Percentiles rank a stretch among this genome's conserved stretches.
Evolutionary conservation across 2,888 invertebrate species (phyloP).

Genomic region (Euplexia lucipara): DNA sequence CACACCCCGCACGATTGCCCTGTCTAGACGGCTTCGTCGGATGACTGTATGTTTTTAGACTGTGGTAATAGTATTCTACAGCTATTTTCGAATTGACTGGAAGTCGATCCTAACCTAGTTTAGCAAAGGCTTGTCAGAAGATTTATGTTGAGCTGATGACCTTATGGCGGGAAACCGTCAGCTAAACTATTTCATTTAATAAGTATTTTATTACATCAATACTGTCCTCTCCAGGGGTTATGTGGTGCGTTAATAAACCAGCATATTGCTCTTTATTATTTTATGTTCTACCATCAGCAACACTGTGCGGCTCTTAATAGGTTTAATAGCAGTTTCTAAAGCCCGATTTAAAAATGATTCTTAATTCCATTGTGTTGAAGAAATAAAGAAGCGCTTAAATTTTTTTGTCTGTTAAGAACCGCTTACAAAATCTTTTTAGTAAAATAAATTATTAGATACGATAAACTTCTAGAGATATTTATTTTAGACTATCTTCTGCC

Average conservation of each 20-base stretch:
- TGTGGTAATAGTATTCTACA: no score
- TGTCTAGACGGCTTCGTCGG: no score
- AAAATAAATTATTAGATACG: neutral
- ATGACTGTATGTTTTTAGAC: no score
- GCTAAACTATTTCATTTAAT: slow-evolving; percentile 7
- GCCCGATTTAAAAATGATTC: neutral
- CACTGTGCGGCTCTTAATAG: neutral
- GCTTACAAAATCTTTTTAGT: neutral
- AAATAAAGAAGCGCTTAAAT: neutral
- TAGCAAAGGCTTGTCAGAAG: no score
- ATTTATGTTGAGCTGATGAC: no score
- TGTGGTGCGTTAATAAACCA: slow-evolving; percentile 14
- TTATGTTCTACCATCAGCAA: slow-evolving; percentile 8
- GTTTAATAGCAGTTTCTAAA: neutral
- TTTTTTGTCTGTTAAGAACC: neutral
- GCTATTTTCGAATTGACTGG: no score
- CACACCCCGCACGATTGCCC: no score
- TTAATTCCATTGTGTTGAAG: slow-evolving; percentile 20
- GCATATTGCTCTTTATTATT: slow-evolving; percentile 25
- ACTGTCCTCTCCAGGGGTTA: slow-evolving; percentile 1
- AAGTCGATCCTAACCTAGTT: no score
- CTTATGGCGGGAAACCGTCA: no score
- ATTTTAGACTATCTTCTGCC: no score
- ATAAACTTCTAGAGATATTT: no score
- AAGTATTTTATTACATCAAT: slow-evolving; percentile 22